Percentiles rank a stretch among this genome's conserved stretches.
These are phyloP conservation scores for Metacarcinus magister DNA, from an alignment of 2,888 invertebrate species.

Conservation along the genomic window DNA sequence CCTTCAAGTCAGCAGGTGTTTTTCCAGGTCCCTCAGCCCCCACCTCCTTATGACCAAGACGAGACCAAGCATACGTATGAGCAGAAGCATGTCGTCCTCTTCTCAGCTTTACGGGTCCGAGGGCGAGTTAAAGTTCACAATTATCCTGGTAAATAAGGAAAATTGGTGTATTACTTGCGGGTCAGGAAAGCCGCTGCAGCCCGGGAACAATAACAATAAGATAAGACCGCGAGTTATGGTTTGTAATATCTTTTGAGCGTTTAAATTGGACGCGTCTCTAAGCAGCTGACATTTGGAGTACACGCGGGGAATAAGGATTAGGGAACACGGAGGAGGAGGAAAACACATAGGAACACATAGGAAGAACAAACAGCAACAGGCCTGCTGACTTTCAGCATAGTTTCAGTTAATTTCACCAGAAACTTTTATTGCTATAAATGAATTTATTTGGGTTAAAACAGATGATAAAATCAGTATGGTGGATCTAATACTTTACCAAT, in stretches of 20 bases:
- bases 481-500: no score
- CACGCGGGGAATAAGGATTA: background rate
- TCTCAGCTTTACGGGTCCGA: background rate
- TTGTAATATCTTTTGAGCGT: background rate
- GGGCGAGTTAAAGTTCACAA: slow-evolving; percentile 60
- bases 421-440: no score
- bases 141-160: slow-evolving; percentile 44
- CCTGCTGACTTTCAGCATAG: no score
- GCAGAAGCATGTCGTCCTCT: background rate
- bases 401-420: no score
- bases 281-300: slow-evolving; percentile 33
- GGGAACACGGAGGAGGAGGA: background rate
- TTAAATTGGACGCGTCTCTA: slow-evolving; percentile 27
- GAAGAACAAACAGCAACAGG: no score
- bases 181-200: slow-evolving; percentile 29
- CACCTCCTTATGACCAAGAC: background rate
- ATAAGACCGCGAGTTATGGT: background rate
- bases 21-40: background rate
- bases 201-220: background rate
- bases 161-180: slow-evolving; percentile 21
- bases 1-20: background rate
- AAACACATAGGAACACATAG: background rate
- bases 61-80: background rate
- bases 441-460: no score
- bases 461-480: no score